A percentile compares a stretch with the other conserved stretches of the same genome.
Evolutionary conservation across 2,113 vertebrate genomes (phyloP).

Genomic region (Tragelaphus scriptus): DNA sequence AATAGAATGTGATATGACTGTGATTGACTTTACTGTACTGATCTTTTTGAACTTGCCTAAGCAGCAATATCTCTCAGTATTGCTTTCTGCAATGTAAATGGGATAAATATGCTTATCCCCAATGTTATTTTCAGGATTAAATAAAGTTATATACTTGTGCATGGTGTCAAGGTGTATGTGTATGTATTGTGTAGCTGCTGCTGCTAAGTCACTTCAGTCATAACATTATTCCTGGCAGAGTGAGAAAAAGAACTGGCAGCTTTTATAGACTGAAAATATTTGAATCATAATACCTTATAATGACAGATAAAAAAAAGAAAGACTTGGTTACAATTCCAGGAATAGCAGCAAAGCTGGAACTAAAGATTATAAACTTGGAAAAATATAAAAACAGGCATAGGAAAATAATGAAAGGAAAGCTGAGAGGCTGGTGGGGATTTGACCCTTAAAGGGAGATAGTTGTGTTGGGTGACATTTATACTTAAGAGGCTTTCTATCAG

Average conservation of each 20-base stretch:
- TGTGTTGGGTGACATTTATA: background rate
- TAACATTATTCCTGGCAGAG: background rate
- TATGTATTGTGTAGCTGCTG: background rate
- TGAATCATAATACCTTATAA: constrained; percentile 44
- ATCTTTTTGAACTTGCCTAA: background rate
- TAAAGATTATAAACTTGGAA: background rate
- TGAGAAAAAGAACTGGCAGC: background rate
- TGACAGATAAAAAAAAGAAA: constrained; percentile 46
- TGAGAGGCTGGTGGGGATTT: background rate
- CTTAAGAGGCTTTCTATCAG: background rate
- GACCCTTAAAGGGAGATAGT: background rate
- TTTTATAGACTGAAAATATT: constrained; percentile 65
- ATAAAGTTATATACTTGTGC: background rate
- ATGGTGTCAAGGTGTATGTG: background rate
- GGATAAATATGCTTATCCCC: background rate
- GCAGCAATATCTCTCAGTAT: background rate
- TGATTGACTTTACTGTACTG: background rate
- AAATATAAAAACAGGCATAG: background rate
- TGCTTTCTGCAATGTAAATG: background rate
- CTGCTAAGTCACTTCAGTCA: background rate
- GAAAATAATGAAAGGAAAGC: background rate
- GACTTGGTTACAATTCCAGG: constrained; percentile 5
- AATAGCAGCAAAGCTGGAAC: constrained; percentile 27
- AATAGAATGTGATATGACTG: background rate
- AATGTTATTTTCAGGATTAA: background rate